These are phyloP conservation scores for Nephrotoma flavescens DNA, from an alignment of 2,888 invertebrate genomes.

Conservation along the genomic window DNA sequence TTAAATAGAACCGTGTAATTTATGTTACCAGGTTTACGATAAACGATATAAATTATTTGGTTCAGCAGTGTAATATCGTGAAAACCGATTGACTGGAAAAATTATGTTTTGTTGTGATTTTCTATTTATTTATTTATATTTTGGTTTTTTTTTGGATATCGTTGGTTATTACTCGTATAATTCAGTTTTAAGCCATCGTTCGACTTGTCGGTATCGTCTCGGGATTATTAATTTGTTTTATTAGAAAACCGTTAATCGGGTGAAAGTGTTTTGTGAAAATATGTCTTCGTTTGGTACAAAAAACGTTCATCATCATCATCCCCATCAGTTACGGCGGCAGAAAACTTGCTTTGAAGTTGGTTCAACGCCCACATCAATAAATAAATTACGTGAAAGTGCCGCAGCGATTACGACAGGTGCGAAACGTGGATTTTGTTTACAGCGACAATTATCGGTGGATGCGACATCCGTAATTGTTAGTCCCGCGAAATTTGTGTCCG, in stretches of 20 bases:
- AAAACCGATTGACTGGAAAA: not conserved
- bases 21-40: not conserved
- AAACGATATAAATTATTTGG: not conserved
- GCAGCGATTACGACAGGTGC: not conserved
- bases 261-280: not conserved
- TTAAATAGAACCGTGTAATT: not conserved
- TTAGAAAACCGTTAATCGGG: too few relatives aligned
- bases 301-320: constrained; percentile 11
- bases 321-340: constrained; percentile 10
- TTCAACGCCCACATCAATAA: not conserved
- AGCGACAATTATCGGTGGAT: constrained; percentile 13
- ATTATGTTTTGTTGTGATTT: constrained; percentile 1
- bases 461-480: not conserved
- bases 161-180: not conserved
- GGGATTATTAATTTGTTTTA: too few relatives aligned
- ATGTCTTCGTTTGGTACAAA: constrained; percentile 7
- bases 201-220: not conserved
- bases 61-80: not conserved
- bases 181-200: not conserved
- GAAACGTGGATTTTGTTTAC: constrained; percentile 7
- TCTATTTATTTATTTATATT: not conserved
- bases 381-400: not conserved
- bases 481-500: not conserved
- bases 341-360: constrained; percentile 10
- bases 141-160: not conserved